Evolutionary conservation across 2,888 invertebrate species (phyloP), one percentile per base, ranked within the genome.

Genomic region (Pediacus dermestoides): DNA sequence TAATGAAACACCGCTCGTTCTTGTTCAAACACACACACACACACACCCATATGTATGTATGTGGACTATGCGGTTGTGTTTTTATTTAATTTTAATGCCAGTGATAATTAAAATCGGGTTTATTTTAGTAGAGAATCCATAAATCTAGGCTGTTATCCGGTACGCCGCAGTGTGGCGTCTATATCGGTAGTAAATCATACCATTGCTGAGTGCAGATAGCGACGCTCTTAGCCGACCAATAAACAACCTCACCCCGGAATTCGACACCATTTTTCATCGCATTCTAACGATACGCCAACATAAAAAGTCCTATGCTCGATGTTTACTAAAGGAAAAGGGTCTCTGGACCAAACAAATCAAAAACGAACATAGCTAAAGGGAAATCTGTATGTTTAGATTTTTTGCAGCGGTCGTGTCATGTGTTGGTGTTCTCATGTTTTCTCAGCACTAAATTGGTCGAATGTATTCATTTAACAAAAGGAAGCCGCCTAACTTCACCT

Each of bases 141-240:
- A 61, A 61, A 60, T 61, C 52, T 42, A 39, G 42, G 46, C 46
- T 48, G 57, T 55, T 53, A 58, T 59, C 58, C 57, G 55, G 54
- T 42, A 10, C 28, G 28, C 45, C 51, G 49, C 53, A 45, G 46
- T 51, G 42, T 50, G 56, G 55, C 58, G 57, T 58, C 61, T 63
- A 58, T 62, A 63, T 63, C 65, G 60, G 44, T 55, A 55, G 57
- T 66, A 65, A 66, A 66, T 66, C 65, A 66, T 65, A 55, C 51
- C 59, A 66, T 66, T 62, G 63, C 65, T 52, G 60, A 53, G 61
- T 59, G 57, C 54, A 64, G 63, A 65, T 64, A 64, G 63, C 55
- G 55, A 46, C 55, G 61, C 64, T 62, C 63, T 63, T 64, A 61
- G 62, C 58, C 54, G 49, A 50, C 62, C 63, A 61, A 64, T 64